These are phyloP conservation scores for Gadus chalcogrammus DNA, from an alignment of 2,113 vertebrate species.

Conservation along the genomic window DNA sequence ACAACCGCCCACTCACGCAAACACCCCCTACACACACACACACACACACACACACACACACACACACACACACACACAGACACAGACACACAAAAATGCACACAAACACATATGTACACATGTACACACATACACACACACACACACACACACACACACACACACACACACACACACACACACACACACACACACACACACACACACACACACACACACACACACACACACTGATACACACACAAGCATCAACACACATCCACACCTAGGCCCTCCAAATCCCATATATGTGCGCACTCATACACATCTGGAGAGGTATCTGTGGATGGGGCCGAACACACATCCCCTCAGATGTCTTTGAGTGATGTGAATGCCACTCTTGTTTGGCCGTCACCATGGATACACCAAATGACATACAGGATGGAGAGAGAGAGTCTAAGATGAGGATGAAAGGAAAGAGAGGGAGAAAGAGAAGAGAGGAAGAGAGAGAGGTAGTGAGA, in stretches of 20 bases:
- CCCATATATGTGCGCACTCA: slow-evolving; percentile 12
- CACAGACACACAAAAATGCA: neutral
- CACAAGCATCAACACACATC: slow-evolving; percentile 1
- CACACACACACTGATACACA: neutral
- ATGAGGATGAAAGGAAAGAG: too few relatives aligned
- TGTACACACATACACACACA: slow-evolving; percentile 10
- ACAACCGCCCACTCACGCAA: neutral
- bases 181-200: slow-evolving; percentile 13
- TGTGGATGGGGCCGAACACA: too few relatives aligned
- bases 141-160: slow-evolving; percentile 2
- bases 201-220: neutral
- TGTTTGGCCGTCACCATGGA: too few relatives aligned
- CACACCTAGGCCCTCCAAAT: neutral
- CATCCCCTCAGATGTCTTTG: too few relatives aligned
- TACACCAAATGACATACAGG: too few relatives aligned
- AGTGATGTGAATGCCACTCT: too few relatives aligned
- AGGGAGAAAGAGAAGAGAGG: too few relatives aligned
- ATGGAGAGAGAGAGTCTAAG: too few relatives aligned
- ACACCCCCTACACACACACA: slow-evolving; percentile 4
- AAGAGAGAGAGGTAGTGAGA: too few relatives aligned
- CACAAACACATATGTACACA: neutral
- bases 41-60: neutral
- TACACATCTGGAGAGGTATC: neutral
- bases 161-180: slow-evolving; percentile 2
- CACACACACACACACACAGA: neutral